Base-by-base conservation (phyloP, 2,113 vertebrate species). In the Stegostoma tigrinum region DNA sequence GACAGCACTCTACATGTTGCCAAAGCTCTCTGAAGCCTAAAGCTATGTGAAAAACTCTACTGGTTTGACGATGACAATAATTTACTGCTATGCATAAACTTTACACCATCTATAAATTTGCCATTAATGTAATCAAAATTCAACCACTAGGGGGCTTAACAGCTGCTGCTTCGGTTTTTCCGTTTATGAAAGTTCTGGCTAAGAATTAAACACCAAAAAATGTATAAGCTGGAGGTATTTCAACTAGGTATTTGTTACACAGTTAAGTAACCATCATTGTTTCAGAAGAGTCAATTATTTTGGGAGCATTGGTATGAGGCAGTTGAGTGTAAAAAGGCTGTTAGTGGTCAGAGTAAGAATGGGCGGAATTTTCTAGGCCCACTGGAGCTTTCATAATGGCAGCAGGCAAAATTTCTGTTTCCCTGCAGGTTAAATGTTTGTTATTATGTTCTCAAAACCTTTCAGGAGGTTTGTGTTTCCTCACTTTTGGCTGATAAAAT, bases 151-250 rank as follows among this genome's bases (percentile, higher is more conserved):
- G 70, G 24, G 95, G 68, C 67, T n/a, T 75, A 55, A 95, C 91
- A 95, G 96, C 72, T 96, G 96, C 96, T 96, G 96, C 96, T 96
- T 64, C 1, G 96, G 96, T 96, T 96, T 97, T 97, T 97, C 96
- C 96, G 97, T 96, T 96, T 96, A 96, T 95, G 95, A 78, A 91
- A 96, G 96, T 96, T 97, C 95, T 4, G 0, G 75, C 0, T 38
- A n/a, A n/a, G n/a, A 93, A 66, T 93, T 93, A 38, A n/a, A 6
- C 3, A 12, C 10, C 2, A 6, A 38, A 66, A 93, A 93, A 93
- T 93, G 34, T 90, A 64, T 91, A 95, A 96, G 95, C 61, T 95
- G 94, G 96, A 96, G 96, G 21, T 83, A 83, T 4, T 83, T 83
- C 38, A 83, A 42, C 80, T 83, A 42, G 42, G 80, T 5, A 83